These are phyloP conservation scores for Penelope pileata DNA, from an alignment of 2,113 vertebrate genomes.

Conservation along the genomic window DNA sequence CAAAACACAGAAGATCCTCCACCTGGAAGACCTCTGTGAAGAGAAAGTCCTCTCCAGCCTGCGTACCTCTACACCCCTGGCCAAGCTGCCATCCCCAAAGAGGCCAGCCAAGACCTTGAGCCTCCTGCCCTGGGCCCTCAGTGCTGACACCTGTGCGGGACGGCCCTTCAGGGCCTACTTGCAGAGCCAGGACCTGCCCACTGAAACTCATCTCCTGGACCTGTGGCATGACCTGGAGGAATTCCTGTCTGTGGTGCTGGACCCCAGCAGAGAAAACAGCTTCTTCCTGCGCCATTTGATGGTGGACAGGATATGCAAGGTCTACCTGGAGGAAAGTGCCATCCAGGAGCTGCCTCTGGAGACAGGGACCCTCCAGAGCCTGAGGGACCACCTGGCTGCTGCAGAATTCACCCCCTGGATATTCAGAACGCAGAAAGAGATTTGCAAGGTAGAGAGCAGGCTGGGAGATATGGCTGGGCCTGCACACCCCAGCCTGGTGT, in stretches of 20 bases:
- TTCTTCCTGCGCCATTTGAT: conserved; percentile 60
- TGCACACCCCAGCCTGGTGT: background rate
- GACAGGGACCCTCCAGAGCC: conserved; percentile 32
- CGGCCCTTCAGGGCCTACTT: conserved; percentile 72
- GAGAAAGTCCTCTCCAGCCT: background rate
- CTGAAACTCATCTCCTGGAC: conserved; percentile 63
- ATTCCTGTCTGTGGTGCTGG: conserved; percentile 59
- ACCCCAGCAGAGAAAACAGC: conserved; percentile 35
- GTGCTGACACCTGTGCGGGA: conserved; percentile 67
- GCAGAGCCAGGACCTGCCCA: background rate
- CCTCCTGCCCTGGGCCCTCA: conserved; percentile 75
- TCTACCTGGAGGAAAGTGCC: conserved; percentile 57
- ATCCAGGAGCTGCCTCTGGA: conserved; percentile 43
- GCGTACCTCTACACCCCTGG: background rate
- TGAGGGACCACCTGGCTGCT: conserved; percentile 56
- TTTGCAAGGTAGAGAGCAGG: conserved; percentile 71
- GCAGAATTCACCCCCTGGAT: conserved; percentile 76
- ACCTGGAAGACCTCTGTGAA: conserved; percentile 9
- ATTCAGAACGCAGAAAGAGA: conserved; percentile 71
- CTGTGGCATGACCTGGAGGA: conserved; percentile 76
- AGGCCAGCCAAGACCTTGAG: background rate
- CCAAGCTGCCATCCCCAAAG: conserved; percentile 22
- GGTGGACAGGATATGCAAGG: conserved; percentile 61
- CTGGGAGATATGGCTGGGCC: background rate
- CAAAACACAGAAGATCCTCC: background rate